phyloP scores from a whole-genome alignment of 92 coral and sea anemone genomes.

The Muricea muricata region DNA sequence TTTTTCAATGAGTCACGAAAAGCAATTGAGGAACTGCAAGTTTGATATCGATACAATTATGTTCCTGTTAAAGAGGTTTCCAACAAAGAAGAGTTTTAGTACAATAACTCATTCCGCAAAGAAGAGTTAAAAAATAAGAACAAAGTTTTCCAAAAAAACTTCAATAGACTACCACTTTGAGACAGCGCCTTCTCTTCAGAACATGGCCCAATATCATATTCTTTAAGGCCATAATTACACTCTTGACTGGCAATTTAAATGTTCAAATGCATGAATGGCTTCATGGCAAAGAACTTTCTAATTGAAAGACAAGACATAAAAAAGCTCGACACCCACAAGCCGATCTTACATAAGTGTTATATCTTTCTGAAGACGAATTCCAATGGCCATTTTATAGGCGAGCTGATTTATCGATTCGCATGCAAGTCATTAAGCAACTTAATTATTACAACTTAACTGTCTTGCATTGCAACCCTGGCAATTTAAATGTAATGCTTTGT shows the following conservation, averaged over 20 bases:
- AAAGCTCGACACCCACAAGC: background rate
- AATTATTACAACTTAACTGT: no score
- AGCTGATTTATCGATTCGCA: no score
- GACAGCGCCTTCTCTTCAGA: background rate
- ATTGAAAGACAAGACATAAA: background rate
- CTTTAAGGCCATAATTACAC: background rate
- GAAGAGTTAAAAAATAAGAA: background rate
- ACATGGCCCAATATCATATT: background rate
- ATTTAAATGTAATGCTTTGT: no score
- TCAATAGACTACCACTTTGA: no score
- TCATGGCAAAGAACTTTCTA: slow-evolving; percentile 1
- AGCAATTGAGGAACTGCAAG: background rate
- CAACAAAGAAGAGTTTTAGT: background rate
- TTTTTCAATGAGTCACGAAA: background rate
- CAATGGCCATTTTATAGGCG: no score
- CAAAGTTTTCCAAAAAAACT: no score
- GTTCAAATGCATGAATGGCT: background rate
- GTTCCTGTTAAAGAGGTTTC: background rate
- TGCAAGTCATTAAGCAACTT: no score
- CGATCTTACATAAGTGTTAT: background rate
- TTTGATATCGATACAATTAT: background rate
- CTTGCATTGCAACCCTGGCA: no score
- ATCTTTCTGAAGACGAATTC: no score
- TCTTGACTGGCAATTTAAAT: background rate
- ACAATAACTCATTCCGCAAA: background rate